Percentiles rank a stretch among this genome's conserved stretches.
Conservation (phyloP, 2,113 vertebrate genomes). For the Cephalopterus ornatus region DNA sequence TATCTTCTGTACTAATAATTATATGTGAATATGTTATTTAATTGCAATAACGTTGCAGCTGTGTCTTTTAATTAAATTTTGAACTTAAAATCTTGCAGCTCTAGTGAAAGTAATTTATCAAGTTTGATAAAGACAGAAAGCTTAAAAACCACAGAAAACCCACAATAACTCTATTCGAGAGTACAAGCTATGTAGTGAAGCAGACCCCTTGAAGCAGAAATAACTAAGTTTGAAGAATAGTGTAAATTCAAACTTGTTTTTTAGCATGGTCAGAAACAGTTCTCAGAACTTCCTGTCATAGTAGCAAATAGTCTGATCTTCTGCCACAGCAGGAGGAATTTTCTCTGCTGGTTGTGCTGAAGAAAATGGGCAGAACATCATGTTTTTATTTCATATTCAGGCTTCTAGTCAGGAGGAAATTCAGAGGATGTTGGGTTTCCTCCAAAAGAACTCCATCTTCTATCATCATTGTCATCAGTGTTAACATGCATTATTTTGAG, state of each 20-base stretch:
- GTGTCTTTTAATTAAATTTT: background rate
- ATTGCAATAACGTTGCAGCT: background rate
- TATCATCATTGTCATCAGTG: background rate
- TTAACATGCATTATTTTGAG: background rate
- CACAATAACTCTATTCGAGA: background rate
- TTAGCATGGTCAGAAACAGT: background rate
- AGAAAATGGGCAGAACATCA: background rate
- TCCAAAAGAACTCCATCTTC: background rate
- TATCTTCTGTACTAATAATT: background rate
- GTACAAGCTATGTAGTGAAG: background rate
- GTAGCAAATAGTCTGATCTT: background rate
- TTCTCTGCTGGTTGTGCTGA: background rate
- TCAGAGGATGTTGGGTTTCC: background rate
- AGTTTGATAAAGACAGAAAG: background rate
- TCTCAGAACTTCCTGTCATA: background rate
- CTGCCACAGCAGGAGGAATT: background rate
- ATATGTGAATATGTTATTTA: background rate
- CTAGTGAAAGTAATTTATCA: background rate
- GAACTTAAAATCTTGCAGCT: background rate
- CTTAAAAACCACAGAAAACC: rapidly evolving
- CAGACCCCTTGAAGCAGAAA: background rate
- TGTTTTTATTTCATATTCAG: background rate
- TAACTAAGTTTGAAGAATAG: background rate
- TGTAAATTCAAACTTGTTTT: background rate
- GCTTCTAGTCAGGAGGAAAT: background rate